phyloP scores from a whole-genome alignment of 2,888 invertebrate genomes.

The Erebia ligea region DNA sequence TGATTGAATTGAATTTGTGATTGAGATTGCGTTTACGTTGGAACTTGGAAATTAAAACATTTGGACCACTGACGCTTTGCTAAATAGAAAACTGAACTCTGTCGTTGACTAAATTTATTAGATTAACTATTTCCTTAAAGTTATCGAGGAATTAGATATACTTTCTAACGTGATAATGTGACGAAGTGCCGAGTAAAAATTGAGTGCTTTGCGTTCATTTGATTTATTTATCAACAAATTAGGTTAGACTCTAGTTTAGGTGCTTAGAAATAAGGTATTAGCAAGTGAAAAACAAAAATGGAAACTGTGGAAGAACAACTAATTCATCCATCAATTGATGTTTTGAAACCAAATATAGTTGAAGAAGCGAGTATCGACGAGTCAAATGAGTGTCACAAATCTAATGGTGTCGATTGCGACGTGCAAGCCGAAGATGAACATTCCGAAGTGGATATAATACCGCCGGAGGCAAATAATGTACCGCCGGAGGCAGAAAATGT shows the following conservation, averaged over 20 bases:
- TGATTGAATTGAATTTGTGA: no score
- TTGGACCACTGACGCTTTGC: constrained; percentile 46
- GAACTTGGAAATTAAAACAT: constrained; percentile 17
- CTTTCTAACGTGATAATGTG: constrained; percentile 36
- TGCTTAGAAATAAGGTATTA: constrained; percentile 29
- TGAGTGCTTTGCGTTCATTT: constrained; percentile 48
- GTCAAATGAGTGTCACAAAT: constrained; percentile 62
- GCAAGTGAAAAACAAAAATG: constrained; percentile 47
- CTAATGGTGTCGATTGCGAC: constrained; percentile 64
- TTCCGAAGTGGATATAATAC: constrained; percentile 29
- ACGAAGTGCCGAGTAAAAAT: constrained; percentile 16
- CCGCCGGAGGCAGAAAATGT: constrained; percentile 9
- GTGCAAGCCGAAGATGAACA: constrained; percentile 41
- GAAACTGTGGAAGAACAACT: constrained; percentile 56
- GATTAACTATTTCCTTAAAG: neutral
- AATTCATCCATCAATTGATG: constrained; percentile 49
- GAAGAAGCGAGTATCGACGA: constrained; percentile 51
- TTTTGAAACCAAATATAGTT: constrained; percentile 51
- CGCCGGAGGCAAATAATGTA: constrained; percentile 14
- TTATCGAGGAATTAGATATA: constrained; percentile 22
- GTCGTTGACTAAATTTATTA: constrained; percentile 29
- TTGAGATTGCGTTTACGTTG: neutral
- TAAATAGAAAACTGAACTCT: constrained; percentile 42
- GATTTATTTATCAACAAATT: constrained; percentile 55
- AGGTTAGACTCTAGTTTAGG: constrained; percentile 50